Evolutionary conservation across 2,797 vertebrate genomes (phyloP).

Genomic region (Otolemur crassicaudatus): DNA sequence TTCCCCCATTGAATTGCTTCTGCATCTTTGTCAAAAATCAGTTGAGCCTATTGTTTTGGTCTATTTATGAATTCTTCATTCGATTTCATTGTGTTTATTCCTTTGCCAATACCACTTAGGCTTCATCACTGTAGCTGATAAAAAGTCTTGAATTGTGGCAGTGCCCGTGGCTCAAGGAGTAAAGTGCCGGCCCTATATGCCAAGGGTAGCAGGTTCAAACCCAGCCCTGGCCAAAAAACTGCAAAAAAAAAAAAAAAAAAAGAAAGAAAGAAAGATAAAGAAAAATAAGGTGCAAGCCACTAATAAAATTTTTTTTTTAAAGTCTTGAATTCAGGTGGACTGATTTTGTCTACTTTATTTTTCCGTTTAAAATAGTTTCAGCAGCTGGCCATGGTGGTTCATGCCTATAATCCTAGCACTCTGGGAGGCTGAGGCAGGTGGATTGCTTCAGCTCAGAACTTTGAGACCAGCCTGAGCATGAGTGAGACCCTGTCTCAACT

Average conservation of each 20-base stretch:
- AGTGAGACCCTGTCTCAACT: too few relatives aligned
- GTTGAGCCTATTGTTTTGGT: neutral
- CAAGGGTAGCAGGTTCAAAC: too few relatives aligned
- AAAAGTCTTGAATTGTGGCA: neutral
- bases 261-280: too few relatives aligned
- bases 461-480: too few relatives aligned
- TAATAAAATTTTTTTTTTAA: neutral
- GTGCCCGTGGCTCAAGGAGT: too few relatives aligned
- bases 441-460: too few relatives aligned
- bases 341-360: neutral
- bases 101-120: neutral
- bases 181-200: too few relatives aligned
- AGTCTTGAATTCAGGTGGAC: neutral
- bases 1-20: neutral
- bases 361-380: conserved; percentile 22
- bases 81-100: neutral
- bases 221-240: too few relatives aligned
- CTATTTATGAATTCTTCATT: neutral
- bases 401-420: too few relatives aligned
- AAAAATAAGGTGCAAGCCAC: too few relatives aligned
- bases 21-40: neutral
- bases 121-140: neutral
- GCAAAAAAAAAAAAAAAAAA: too few relatives aligned
- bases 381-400: neutral
- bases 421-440: too few relatives aligned